Base-by-base conservation (phyloP, 1,140 invertebrate genomes). In the Sarcophaga bullata region DNA sequence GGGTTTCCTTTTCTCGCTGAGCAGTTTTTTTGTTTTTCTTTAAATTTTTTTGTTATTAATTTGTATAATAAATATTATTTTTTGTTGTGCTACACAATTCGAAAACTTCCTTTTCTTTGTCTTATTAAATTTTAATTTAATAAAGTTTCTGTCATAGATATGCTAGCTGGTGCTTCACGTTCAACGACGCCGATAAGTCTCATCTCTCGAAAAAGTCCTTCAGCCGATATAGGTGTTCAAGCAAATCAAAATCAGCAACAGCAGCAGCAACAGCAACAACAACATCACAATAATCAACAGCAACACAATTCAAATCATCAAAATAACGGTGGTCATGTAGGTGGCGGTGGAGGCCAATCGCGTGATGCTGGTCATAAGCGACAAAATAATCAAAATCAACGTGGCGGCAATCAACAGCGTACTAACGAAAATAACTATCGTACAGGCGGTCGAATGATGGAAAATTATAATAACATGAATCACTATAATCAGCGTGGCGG, bases 201-300 rank as follows among this genome's bases (percentile, higher is more conserved):
- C 82, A 87, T 94, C 80, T 92, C 94, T 58, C 92, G 94, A 87
- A 94, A 96, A 91, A 95, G 95, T 84, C 95, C 96, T 62, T 96
- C 96, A 6, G 93, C 94, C 82, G 96, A 98, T 90, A 95, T 96
- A 88, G 93, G 94, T 83, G 94, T 94, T 80, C 96, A 97, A 90
- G 48, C 76, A 62, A 76, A 72, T 81, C 84, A 85, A 84, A 82
- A 90, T 58, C 84, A 75, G 8, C 62, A 76, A 19, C 46, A 47
- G 15, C 75, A 80, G 19, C 83, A 80, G 80, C 96, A 97, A 91
- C 17, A 73, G 72, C 54, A 72, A 76, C 84, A 85, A 84, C 82
- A 90, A 58, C 84, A 75, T 49, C 58, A 76, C 48, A 73, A 73
- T n/a, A 75, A 80, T 37, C 81, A 80, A 48, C 73, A 84, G 25